Evolutionary conservation across 2,797 vertebrate genomes (phyloP), one percentile per base, ranked within the genome.

Genomic region (Eutrigla gurnardus): DNA sequence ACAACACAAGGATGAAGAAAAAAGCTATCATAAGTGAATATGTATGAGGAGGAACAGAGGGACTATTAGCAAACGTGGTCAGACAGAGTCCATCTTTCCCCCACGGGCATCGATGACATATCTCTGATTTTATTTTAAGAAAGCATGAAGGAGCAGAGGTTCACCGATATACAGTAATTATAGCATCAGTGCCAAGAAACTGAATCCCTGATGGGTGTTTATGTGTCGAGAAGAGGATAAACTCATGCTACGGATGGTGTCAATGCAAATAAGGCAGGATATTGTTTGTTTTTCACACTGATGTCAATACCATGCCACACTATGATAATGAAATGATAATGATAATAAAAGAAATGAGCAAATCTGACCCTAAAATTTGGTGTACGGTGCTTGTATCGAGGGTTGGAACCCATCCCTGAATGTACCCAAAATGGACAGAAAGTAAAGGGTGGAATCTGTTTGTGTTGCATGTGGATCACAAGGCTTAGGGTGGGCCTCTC

Each of bases 401-500:
- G 33, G 42, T 59, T 63, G 5, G 77, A 9, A 59, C 2, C 14
- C n/a, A 59, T 39, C 13, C 37, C 12, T 25, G 43, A 68, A 59
- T 52, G 14, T 40, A 40, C 37, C n/a, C n/a, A 40, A 74, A 79
- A 73, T 17, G 71, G 15, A 55, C 33, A 65, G 25, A 81, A 76
- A 74, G 70, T 62, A 60, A 77, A 66, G 25, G 73, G 70, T 78
- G 73, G 73, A 55, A 80, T 81, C 46, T 86, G 80, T 82, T 80
- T 50, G 59, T 81, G 70, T 77, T 82, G 72, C 32, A 71, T 74
- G 81, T 55, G 65, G 66, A 81, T 80, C 65, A 75, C 12, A 61
- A 72, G 70, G 62, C 65, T 66, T 65, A 54, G 81, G 84, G 77
- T 79, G 76, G 82, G 87, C 83, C 77, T 65, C 86, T 83, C 71